A percentile compares a stretch with the other conserved stretches of the same genome.
These are phyloP conservation scores for Batillaria attramentaria DNA, from an alignment of 1,140 invertebrate species.

Conservation along the genomic window DNA sequence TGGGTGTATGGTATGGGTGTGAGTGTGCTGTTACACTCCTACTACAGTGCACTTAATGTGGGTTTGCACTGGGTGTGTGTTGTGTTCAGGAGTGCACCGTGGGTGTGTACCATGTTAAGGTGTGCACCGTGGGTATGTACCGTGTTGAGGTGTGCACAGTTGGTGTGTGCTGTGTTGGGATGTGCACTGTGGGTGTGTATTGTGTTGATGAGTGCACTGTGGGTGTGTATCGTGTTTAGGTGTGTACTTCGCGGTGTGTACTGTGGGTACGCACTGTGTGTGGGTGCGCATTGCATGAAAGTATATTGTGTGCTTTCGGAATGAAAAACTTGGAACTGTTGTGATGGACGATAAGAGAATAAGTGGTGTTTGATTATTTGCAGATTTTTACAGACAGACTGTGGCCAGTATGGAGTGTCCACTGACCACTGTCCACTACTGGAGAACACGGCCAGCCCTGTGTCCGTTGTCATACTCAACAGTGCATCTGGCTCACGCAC, in stretches of 20 bases:
- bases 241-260: not conserved
- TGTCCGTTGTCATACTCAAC: conserved; percentile 41
- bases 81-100: too few species aligned
- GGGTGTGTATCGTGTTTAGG: not conserved
- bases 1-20: too few species aligned
- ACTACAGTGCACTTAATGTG: too few species aligned
- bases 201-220: not conserved
- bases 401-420: conserved; percentile 22
- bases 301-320: not conserved
- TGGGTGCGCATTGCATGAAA: not conserved
- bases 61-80: too few species aligned
- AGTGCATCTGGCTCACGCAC: conserved; percentile 28
- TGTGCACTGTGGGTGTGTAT: not conserved
- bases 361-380: not conserved
- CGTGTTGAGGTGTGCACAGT: too few species aligned
- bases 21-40: too few species aligned
- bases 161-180: too few species aligned
- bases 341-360: not conserved
- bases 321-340: not conserved
- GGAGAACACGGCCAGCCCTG: conserved; percentile 8
- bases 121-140: too few species aligned
- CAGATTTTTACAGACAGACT: conserved; percentile 33
- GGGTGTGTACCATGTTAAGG: too few species aligned
- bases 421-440: conserved; percentile 25
- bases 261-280: conserved; percentile 10